These are phyloP conservation scores for Anthophora plumipes DNA, from an alignment of 2,888 invertebrate genomes.

Conservation along the genomic window DNA sequence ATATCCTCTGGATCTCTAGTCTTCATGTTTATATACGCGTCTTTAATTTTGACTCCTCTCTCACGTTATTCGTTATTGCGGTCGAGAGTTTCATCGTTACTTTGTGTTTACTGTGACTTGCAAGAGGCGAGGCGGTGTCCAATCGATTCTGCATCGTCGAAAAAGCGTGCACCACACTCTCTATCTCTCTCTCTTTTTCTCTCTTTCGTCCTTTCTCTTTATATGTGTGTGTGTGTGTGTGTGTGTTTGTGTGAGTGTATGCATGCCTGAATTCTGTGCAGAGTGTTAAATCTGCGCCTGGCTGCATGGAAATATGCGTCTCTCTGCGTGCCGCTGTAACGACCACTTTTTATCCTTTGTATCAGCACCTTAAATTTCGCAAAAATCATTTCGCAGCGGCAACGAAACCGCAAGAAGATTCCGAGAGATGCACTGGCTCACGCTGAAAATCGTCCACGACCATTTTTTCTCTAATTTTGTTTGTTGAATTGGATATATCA, in stretches of 20 bases:
- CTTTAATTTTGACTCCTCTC: conserved; percentile 46
- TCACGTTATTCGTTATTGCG: conserved; percentile 45
- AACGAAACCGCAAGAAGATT: neutral
- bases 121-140: conserved; percentile 47
- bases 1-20: conserved; percentile 58
- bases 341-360: neutral
- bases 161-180: conserved; percentile 32
- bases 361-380: neutral
- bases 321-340: conserved; percentile 2
- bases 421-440: too few species aligned
- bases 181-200: neutral
- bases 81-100: conserved; percentile 31
- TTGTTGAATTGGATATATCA: too few species aligned
- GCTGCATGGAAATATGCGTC: conserved; percentile 38
- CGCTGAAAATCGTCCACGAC: too few species aligned
- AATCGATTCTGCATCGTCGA: conserved; percentile 64
- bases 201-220: too few species aligned
- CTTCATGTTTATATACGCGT: conserved; percentile 42
- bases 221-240: neutral
- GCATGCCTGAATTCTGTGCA: conserved; percentile 15
- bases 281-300: conserved; percentile 48
- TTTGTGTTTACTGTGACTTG: conserved; percentile 58
- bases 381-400: conserved; percentile 16
- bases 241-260: neutral
- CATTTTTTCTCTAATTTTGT: too few species aligned